Evolutionary conservation across 2,797 vertebrate genomes (phyloP), one percentile per base, ranked within the genome.

Genomic region (Coccyzus lansbergi): DNA sequence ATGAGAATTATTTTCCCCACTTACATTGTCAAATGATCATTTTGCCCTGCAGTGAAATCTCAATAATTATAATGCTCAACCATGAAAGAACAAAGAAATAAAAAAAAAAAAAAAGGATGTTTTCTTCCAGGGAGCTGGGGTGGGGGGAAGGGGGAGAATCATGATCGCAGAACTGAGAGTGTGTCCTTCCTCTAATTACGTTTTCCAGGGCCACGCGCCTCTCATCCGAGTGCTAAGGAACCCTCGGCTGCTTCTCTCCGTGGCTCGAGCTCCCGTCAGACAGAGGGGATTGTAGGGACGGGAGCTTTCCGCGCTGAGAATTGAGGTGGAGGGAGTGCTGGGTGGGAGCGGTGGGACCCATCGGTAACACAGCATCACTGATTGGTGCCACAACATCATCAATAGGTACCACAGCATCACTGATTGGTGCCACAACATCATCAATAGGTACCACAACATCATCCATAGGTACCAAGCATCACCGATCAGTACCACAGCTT

Each of bases 41-140:
- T 95, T 95, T 91, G 93, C 94, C 95, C 94, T 95, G 93, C 95
- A 93, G 94, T 89, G 89, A 95, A 90, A 94, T 93, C 88, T 94
- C 94, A 95, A 85, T 96, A 96, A 97, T 97, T 95, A 95, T 86
- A 83, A 95, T n/a, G 83, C 93, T 6, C 44, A 96, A 81, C 86
- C 67, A 26, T 6, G 82, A 71, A 95, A 91, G 91, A 97, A 95
- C 91, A 95, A 95, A 95, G 93, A 94, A 88, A 94, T 71, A 71
- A 74, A 17, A 46, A 46, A 46, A 46, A 46, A 46, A 46, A 46
- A 46, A 83, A 81, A 71, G 84, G 5, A 82, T 64, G 84, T 91
- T 94, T 93, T 81, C 91, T 96, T 78, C 21, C 51, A 52, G 53
- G 71, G 88, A 84, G 68, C 4, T 18, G 11, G n/a, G n/a, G n/a